Evolutionary conservation across 2,797 vertebrate species (phyloP), one percentile per base, ranked within the genome.

Genomic region (Platyrinchus mystaceus): DNA sequence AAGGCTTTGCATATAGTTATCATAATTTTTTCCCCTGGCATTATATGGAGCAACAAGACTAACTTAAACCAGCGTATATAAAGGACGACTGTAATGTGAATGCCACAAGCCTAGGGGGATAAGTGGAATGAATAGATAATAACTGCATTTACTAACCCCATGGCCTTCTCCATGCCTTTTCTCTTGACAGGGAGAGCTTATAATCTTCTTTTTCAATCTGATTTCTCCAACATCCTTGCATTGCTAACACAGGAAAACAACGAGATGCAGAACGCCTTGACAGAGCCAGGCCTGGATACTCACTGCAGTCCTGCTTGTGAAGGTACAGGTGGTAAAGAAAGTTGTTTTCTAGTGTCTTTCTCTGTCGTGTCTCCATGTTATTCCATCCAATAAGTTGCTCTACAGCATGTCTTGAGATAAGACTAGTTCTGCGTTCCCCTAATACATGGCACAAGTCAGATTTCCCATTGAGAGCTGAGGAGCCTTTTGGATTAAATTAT

Each of bases 391-490:
- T 36, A 50, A 53, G 32, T 20, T 0, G 0, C 34, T 58, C 49
- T 66, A 50, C 26, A 71, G 23, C 37, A 76, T 0, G 0, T 47
- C 74, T 59, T 0, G 0, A 73, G 13, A 19, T 39, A 71, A 75
- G 36, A 60, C 16, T 2, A 0, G 22, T 60, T n/a, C 24, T 63
- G 47, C 1, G 2, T 74, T 84, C 12, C 49, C 20, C 8, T 80
- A 58, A 66, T 37, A 71, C 50, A 9, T 34, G 43, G 46, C 56
- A 66, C 24, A 59, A 90, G 71, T 78, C 74, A 87, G 46, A 32
- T 74, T 83, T 93, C 47, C 62, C 55, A 9, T 52, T 30, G 53
- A 69, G 46, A 81, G 13, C 32, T 74, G 78, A 66, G 44, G 53
- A 71, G 52, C 44, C 30, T 84, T 94, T 50, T 60, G 44, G 41